Evolutionary conservation across 2,797 vertebrate species (phyloP).

Genomic region (Forpus xanthops): DNA sequence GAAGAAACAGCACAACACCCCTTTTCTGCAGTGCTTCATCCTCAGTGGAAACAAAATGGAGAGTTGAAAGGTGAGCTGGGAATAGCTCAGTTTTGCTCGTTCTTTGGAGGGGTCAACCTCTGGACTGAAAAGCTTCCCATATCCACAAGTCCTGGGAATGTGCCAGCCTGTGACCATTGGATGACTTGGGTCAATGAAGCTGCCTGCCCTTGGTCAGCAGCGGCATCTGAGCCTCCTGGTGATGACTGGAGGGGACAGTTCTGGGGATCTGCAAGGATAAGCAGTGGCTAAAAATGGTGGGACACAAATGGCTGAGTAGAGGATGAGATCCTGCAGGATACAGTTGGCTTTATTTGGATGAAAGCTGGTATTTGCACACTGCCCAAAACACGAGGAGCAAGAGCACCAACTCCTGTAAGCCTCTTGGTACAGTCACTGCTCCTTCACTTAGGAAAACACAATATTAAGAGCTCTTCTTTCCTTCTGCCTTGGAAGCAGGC

Average conservation of each 20-base stretch:
- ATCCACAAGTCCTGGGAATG: not conserved
- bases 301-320: not conserved
- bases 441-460: not conserved
- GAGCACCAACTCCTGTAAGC: not conserved
- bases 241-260: not conserved
- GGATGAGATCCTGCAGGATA: not conserved
- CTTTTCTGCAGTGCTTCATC: not conserved
- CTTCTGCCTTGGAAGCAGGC: not conserved
- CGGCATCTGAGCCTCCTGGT: not conserved
- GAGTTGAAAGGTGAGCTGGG: not conserved
- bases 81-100: rapidly evolving
- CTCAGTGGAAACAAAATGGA: not conserved
- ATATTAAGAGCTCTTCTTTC: not conserved
- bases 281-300: not conserved
- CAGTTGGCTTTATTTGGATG: rapidly evolving
- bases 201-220: not conserved
- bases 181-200: rapidly evolving
- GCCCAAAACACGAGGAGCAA: not conserved
- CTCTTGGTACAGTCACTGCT: not conserved
- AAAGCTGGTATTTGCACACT: not conserved
- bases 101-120: not conserved
- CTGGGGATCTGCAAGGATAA: not conserved
- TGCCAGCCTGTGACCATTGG: not conserved
- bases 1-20: not conserved
- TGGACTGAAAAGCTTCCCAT: not conserved